Conservation (phyloP, 2,113 vertebrate species). For the Rattus rattus region DNA sequence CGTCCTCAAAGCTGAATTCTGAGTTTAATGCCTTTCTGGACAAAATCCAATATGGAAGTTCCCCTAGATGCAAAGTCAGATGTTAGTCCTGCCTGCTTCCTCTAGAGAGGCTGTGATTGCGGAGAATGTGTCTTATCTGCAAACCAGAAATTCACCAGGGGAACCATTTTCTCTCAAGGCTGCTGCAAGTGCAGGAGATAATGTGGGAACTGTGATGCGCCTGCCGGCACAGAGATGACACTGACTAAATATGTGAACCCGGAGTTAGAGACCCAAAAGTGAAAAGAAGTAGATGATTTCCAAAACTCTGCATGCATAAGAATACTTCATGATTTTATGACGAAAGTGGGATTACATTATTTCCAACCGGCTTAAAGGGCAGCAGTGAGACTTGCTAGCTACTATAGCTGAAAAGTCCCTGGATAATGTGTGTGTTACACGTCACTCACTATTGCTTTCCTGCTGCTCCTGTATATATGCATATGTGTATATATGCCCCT, state of each 20-base stretch:
- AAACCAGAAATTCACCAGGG: conserved; percentile 10
- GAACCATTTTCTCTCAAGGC: not conserved
- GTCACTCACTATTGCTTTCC: not conserved
- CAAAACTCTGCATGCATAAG: not conserved
- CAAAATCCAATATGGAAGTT: not conserved
- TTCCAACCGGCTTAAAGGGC: not conserved
- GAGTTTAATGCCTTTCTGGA: not conserved
- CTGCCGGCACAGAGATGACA: not conserved
- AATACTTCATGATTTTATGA: conserved; percentile 7
- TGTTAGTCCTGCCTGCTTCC: not conserved
- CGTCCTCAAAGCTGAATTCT: not conserved
- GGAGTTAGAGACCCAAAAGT: conserved; percentile 16
- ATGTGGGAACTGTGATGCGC: not conserved
- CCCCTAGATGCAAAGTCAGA: not conserved
- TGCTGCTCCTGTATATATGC: not conserved
- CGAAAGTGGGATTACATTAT: conserved; percentile 18
- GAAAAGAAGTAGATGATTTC: conserved; percentile 38
- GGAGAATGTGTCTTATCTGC: conserved; percentile 2
- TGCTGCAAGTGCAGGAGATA: not conserved
- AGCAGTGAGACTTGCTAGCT: not conserved
- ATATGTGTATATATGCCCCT: too few relatives aligned
- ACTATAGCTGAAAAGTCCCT: not conserved
- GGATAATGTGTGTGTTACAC: not conserved
- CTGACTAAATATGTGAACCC: not conserved
- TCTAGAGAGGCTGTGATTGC: not conserved